phyloP scores from a whole-genome alignment of 2,797 vertebrate species.

The Parauchenoglanis ngamensis region DNA sequence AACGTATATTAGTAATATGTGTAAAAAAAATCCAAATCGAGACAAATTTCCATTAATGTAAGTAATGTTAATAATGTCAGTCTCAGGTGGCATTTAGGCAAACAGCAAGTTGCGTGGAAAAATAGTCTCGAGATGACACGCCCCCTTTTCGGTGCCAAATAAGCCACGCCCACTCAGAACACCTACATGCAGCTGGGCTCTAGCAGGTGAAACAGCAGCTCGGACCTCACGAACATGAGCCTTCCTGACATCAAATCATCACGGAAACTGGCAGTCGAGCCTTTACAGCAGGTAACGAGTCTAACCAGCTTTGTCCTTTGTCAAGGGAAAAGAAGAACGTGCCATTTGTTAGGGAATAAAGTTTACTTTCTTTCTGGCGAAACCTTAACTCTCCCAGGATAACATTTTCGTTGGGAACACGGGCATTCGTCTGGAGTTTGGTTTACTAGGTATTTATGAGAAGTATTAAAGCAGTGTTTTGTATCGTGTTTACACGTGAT shows the following conservation, averaged over 20 bases:
- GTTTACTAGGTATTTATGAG: background rate
- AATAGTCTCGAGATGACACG: background rate
- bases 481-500: background rate
- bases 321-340: background rate
- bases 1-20: too few species aligned
- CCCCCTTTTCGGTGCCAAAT: background rate
- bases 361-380: too few species aligned
- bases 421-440: background rate
- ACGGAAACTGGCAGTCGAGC: constrained; percentile 56
- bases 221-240: constrained; percentile 65
- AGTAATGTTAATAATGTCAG: background rate
- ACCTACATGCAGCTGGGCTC: background rate
- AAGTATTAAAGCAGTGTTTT: background rate
- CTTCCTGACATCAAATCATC: constrained; percentile 67
- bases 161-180: constrained; percentile 15
- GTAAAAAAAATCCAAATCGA: too few species aligned
- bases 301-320: background rate
- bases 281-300: constrained; percentile 56
- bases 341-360: background rate
- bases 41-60: too few species aligned
- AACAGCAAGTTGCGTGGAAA: background rate
- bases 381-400: background rate
- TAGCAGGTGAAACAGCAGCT: background rate
- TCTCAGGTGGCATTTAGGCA: background rate
- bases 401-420: background rate